A percentile compares a stretch with the other conserved stretches of the same genome.
phyloP scores from a whole-genome alignment of 2,888 invertebrate species.

The Alloplasta piceator region DNA sequence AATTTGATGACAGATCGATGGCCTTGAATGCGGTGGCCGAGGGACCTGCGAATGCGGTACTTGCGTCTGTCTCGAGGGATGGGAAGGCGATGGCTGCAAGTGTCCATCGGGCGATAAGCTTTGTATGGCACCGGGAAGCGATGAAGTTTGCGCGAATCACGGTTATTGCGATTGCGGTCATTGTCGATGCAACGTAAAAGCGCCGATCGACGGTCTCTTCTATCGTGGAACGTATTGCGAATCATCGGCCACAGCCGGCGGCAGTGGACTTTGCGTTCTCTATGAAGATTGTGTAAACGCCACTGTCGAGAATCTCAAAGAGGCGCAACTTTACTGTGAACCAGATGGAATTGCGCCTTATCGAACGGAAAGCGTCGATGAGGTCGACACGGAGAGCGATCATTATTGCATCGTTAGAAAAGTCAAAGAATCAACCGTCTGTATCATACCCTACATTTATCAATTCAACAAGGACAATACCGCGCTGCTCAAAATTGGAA shows the following conservation, averaged over 20 bases:
- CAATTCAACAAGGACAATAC: slow-evolving; percentile 71
- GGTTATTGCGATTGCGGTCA: slow-evolving; percentile 77
- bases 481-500: slow-evolving; percentile 70
- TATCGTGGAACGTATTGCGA: slow-evolving; percentile 76
- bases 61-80: slow-evolving; percentile 73
- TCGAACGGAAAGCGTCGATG: slow-evolving; percentile 61
- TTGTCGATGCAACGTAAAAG: slow-evolving; percentile 72
- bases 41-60: slow-evolving; percentile 74
- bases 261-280: slow-evolving; percentile 72
- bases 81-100: slow-evolving; percentile 74
- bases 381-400: slow-evolving; percentile 68
- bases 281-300: slow-evolving; percentile 75
- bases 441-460: slow-evolving; percentile 72
- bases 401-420: slow-evolving; percentile 72
- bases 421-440: slow-evolving; percentile 61
- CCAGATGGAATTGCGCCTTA: slow-evolving; percentile 66
- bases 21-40: slow-evolving; percentile 73
- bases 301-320: slow-evolving; percentile 69
- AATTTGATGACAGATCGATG: slow-evolving; percentile 67
- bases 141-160: slow-evolving; percentile 72
- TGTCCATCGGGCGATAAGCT: slow-evolving; percentile 70
- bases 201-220: slow-evolving; percentile 66
- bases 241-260: slow-evolving; percentile 71
- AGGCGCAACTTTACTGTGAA: slow-evolving; percentile 67
- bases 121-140: slow-evolving; percentile 75